A percentile compares a stretch with the other conserved stretches of the same genome.
Conservation (phyloP, 2,797 vertebrate species). For the Picus viridis region DNA sequence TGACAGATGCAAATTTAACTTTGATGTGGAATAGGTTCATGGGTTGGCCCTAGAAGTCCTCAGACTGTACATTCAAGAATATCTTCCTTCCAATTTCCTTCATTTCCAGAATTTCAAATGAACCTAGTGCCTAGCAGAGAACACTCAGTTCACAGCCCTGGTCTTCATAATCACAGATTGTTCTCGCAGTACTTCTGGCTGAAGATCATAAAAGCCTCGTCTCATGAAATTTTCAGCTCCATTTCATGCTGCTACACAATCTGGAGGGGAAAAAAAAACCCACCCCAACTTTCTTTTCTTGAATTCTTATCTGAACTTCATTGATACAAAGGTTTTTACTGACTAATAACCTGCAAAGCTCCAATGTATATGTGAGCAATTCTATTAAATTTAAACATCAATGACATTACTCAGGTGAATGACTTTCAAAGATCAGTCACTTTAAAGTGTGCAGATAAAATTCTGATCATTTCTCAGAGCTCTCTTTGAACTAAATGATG, state of each 20-base stretch:
- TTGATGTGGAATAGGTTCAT: neutral
- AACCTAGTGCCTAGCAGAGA: neutral
- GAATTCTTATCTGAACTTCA: slow-evolving; percentile 18
- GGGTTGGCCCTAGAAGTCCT: neutral
- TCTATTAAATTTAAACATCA: slow-evolving; percentile 49
- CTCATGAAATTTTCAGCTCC: slow-evolving; percentile 6
- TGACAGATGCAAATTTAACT: neutral
- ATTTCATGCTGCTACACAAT: neutral
- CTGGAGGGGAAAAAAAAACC: neutral
- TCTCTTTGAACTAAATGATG: neutral
- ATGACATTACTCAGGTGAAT: slow-evolving; percentile 48
- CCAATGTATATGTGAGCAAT: slow-evolving; percentile 2
- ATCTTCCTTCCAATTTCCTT: neutral
- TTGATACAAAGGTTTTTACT: slow-evolving; percentile 1
- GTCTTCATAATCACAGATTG: neutral
- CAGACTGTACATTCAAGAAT: neutral
- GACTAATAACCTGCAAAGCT: slow-evolving; percentile 21
- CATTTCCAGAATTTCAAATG: neutral
- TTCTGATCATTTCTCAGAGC: neutral
- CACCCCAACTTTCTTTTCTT: neutral
- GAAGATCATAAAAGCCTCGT: neutral
- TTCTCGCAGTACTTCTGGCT: neutral
- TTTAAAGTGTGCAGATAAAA: slow-evolving; percentile 21
- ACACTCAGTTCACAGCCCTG: neutral
- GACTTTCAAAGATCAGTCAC: neutral